Evolutionary conservation across 2,113 vertebrate genomes (phyloP), one percentile per base, ranked within the genome.

Genomic region (Hemicordylus capensis): DNA sequence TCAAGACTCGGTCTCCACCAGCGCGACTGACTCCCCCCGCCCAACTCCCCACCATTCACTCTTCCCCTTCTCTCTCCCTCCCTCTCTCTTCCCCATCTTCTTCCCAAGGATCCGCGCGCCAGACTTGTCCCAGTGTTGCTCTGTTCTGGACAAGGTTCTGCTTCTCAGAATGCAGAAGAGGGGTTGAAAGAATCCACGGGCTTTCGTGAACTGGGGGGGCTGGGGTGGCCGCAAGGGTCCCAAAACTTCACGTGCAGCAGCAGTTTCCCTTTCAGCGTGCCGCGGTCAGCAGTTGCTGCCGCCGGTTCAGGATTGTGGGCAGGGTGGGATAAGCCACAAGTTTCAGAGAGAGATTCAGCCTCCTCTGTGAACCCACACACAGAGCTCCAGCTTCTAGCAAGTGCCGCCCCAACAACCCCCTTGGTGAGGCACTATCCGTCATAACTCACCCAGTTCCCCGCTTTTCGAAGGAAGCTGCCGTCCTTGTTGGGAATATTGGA

Each of bases 191-290:
- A 61, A 77, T 64, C 77, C 56, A 85, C 54, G 0, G 8, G 20
- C 64, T 31, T 28, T 66, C 61, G 4, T 80, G 31, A 66, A 56
- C 86, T 81, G 92, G 91, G 90, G 85, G 84, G 80, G 64, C 34
- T 73, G 76, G 26, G 37, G 6, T 14, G 82, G 80, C 90, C 80
- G 88, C 90, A 79, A 79, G 2, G 24, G 51, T 84, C 87, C 79
- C n/a, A n/a, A 0, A 7, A 0, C 28, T 58, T 70, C 66, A 51
- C 69, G 3, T 51, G 15, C 58, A 24, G 34, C 26, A 34, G 51
- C n/a, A 1, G 6, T 70, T 44, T 61, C 31, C 39, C 74, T 44
- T 48, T 10, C 5, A 48, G 44, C 58, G 19, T 2, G 7, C 22
- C 46, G 67, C 3, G 34, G 20, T 58, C 70, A 51, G n/a, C n/a